Conservation (phyloP, 2,888 invertebrate species). For the Mycalesis mineus region DNA sequence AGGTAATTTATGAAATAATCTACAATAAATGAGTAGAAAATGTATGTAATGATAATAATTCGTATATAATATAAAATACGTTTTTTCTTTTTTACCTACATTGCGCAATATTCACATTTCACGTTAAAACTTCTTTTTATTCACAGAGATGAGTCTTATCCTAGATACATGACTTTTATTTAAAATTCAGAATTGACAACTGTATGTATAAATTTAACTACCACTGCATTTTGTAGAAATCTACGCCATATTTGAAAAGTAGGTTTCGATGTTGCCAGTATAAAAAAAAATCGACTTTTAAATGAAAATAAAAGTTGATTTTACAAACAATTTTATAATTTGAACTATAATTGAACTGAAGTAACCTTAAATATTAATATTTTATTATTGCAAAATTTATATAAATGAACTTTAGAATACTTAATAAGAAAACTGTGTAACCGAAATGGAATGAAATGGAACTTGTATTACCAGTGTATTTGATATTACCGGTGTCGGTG, state of each 20-base stretch:
- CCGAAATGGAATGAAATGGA: too few relatives aligned
- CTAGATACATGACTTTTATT: slow-evolving; percentile 57
- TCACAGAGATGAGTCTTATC: slow-evolving; percentile 45
- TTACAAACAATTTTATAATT: too few relatives aligned
- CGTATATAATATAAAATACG: slow-evolving; percentile 36
- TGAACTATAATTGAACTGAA: too few relatives aligned
- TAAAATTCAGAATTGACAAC: slow-evolving; percentile 64
- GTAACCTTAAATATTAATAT: too few relatives aligned
- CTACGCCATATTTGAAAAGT: slow-evolving; percentile 71
- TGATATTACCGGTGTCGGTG: too few relatives aligned
- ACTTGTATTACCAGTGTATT: too few relatives aligned
- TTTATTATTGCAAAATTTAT: too few relatives aligned
- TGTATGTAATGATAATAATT: slow-evolving; percentile 41
- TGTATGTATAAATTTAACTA: slow-evolving; percentile 57
- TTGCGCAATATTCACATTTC: slow-evolving; percentile 70
- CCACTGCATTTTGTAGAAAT: slow-evolving; percentile 68
- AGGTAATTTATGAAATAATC: slow-evolving; percentile 34
- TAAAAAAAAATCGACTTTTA: neutral
- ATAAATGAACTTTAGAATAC: too few relatives aligned
- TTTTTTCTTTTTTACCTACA: slow-evolving; percentile 52
- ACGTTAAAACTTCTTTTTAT: slow-evolving; percentile 48
- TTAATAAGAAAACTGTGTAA: too few relatives aligned
- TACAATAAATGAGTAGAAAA: slow-evolving; percentile 32
- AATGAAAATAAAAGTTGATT: neutral
- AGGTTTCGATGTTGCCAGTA: slow-evolving; percentile 43